These are phyloP conservation scores for Capricornis sumatraensis DNA, from an alignment of 2,113 vertebrate genomes.

Conservation along the genomic window DNA sequence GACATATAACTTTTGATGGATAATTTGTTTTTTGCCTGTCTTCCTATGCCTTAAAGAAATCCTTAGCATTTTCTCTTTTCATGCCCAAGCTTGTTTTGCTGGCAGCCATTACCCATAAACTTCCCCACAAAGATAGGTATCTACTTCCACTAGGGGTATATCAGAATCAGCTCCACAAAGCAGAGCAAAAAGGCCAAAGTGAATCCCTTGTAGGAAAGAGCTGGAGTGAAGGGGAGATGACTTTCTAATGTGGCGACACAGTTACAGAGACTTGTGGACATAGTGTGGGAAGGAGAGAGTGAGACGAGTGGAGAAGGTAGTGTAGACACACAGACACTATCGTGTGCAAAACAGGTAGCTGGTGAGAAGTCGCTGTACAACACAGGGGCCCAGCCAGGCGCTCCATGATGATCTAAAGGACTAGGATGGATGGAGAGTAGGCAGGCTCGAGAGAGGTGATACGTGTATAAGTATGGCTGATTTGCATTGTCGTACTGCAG, in stretches of 20 bases:
- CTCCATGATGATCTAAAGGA: neutral
- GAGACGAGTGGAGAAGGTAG: neutral
- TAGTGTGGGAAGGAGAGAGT: neutral
- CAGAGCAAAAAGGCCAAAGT: neutral
- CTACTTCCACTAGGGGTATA: neutral
- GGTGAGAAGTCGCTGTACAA: neutral
- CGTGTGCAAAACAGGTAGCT: neutral
- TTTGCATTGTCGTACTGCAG: neutral
- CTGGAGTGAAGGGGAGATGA: neutral
- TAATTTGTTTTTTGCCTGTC: neutral
- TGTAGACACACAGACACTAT: accelerated
- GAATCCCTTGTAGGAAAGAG: neutral
- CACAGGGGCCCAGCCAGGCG: neutral
- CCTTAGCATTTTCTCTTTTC: neutral
- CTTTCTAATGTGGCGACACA: neutral
- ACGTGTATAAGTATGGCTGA: neutral
- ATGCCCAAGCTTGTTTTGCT: neutral
- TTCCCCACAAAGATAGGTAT: neutral
- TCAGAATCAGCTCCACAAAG: neutral
- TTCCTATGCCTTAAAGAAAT: neutral
- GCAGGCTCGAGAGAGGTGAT: neutral
- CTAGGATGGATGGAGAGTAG: neutral
- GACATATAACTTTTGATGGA: neutral
- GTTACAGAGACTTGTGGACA: neutral
- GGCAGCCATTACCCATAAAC: neutral